A percentile compares a stretch with the other conserved stretches of the same genome.
These are phyloP conservation scores for Pegoplata infirma DNA, from an alignment of 2,888 invertebrate genomes.

Conservation along the genomic window DNA sequence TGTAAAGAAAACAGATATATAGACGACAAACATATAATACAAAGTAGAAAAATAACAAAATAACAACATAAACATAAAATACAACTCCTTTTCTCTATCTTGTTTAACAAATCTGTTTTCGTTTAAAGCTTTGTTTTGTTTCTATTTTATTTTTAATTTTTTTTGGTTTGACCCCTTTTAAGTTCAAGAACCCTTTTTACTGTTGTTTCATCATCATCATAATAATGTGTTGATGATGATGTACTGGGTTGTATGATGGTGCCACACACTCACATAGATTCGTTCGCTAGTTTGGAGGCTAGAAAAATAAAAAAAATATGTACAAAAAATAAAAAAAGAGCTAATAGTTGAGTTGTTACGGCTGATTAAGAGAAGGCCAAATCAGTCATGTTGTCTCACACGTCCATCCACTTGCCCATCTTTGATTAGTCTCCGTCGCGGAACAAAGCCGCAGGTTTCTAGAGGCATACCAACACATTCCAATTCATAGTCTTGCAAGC, in stretches of 20 bases:
- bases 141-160: constrained; percentile 6
- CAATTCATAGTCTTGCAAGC: too few species aligned
- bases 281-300: background rate
- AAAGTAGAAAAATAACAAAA: background rate
- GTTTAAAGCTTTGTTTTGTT: constrained; percentile 39
- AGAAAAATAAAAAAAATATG: too few species aligned
- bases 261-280: background rate
- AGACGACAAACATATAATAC: background rate
- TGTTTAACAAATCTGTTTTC: constrained; percentile 29
- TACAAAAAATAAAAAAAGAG: background rate
- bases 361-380: too few species aligned
- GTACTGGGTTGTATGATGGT: background rate
- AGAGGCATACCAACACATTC: too few species aligned
- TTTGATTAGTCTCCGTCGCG: too few species aligned
- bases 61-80: background rate
- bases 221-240: background rate
- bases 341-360: too few species aligned
- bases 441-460: too few species aligned
- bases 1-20: too few species aligned
- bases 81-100: constrained; percentile 46
- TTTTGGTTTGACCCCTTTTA: constrained; percentile 74
- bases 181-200: constrained; percentile 77
- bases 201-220: constrained; percentile 53
- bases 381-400: too few species aligned
- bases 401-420: too few species aligned